Base-by-base conservation (phyloP, 2,888 invertebrate genomes). In the Rhagophthalmus giganteus region DNA sequence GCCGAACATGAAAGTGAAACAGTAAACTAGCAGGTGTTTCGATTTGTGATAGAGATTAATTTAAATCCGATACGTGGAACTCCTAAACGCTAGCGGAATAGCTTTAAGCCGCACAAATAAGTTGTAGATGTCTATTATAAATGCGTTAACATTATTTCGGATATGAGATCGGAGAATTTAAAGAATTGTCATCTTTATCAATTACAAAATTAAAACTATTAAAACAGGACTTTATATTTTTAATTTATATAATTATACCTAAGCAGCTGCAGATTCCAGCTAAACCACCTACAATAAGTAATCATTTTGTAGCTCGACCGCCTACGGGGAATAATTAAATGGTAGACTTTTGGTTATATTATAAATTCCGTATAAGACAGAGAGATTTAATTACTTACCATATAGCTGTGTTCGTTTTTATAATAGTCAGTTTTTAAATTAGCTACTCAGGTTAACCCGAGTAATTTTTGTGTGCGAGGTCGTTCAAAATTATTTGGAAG, bases 221-320 rank as follows among this genome's bases (percentile, higher is more conserved):
- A 51, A 38, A 32, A 38, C 20, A 20, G 20, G 20, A 20, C 20
- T 20, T 20, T 20, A 20, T 20, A 20, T 7, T 20, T 20, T 20
- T 20, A 20, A 53, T 53, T 53, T 53, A 53, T 46, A 53, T 53
- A 53, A 53, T 53, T 53, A 53, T 27, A 53, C 42, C 24, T 42
- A 33, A 35, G 42, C 47, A 51, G 39, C 45, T 51, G 45, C 51
- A 34, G 44, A 51, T 51, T 51, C 45, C 39, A 51, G 44, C 40
- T 34, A 51, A 51, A 53, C 47, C 53, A 53, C 53, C 53, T 48
- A 53, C 53, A 53, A 53, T 31, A 20, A 37, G 26, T 53, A 35
- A 53, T 53, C 47, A 53, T 25, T 28, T 42, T 37, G 48, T 34
- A 48, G 45, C 38, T 39, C 35, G 27, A 28, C 35, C 37, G 9